A percentile compares a stretch with the other conserved stretches of the same genome.
phyloP scores from a whole-genome alignment of 2,797 vertebrate species.

The Sebastiscus tertius region DNA sequence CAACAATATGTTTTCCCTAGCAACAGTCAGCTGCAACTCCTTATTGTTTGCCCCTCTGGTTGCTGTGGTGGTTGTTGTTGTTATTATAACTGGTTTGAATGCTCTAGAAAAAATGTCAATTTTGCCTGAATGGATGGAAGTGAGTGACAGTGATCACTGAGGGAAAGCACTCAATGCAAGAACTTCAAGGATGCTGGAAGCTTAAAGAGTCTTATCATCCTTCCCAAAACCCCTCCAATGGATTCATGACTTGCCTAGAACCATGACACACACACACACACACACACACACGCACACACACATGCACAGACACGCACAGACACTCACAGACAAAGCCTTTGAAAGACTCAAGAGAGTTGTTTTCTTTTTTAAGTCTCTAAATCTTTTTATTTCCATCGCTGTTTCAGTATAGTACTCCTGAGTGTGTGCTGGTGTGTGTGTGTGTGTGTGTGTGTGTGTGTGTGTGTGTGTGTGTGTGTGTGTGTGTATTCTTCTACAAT shows the following conservation, averaged over 20 bases:
- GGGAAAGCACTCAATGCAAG: constrained; percentile 30
- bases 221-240: constrained; percentile 19
- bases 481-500: constrained; percentile 20
- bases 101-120: constrained; percentile 22
- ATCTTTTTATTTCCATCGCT: constrained; percentile 48
- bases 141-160: constrained; percentile 50
- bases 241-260: constrained; percentile 41
- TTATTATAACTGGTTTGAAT: constrained; percentile 36
- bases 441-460: not conserved
- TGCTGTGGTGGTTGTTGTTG: constrained; percentile 28
- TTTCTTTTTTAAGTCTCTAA: constrained; percentile 44
- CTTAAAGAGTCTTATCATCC: constrained; percentile 46
- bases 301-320: constrained; percentile 8
- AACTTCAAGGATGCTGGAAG: constrained; percentile 48
- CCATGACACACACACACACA: constrained; percentile 2
- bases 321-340: constrained; percentile 46
- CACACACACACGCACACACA: constrained; percentile 16
- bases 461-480: not conserved
- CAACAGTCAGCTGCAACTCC: constrained; percentile 45
- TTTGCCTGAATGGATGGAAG: constrained; percentile 38
- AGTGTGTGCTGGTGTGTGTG: constrained; percentile 6
- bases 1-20: constrained; percentile 22
- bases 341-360: constrained; percentile 64
- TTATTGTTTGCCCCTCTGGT: constrained; percentile 31
- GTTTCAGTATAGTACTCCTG: constrained; percentile 14